A percentile compares a stretch with the other conserved stretches of the same genome.
Evolutionary conservation across 2,797 vertebrate genomes (phyloP).

Genomic region (Perodicticus potto): DNA sequence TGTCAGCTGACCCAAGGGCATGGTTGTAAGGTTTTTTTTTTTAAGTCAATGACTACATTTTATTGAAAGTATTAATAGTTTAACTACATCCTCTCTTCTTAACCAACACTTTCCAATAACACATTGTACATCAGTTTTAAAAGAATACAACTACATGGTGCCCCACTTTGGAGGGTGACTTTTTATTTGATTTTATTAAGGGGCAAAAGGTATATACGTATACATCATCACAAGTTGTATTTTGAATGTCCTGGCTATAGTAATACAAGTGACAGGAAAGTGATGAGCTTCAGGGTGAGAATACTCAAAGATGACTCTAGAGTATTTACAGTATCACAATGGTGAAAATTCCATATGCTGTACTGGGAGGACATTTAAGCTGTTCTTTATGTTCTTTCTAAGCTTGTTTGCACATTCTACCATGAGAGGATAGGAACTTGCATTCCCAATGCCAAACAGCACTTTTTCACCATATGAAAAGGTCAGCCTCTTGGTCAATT

Average conservation of each 20-base stretch:
- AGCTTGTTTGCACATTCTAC: conserved; percentile 23
- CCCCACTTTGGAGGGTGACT: neutral
- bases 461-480: neutral
- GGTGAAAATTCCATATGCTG: neutral
- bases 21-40: conserved; percentile 57
- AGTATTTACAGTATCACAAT: neutral
- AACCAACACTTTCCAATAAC: conserved; percentile 67
- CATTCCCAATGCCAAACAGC: neutral
- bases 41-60: conserved; percentile 71
- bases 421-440: neutral
- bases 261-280: neutral
- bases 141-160: conserved; percentile 28
- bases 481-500: neutral
- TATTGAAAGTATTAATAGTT: conserved; percentile 38
- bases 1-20: conserved; percentile 70
- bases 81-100: conserved; percentile 46
- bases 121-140: conserved; percentile 49
- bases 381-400: neutral
- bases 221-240: neutral
- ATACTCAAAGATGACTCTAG: neutral
- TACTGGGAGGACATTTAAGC: neutral
- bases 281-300: neutral
- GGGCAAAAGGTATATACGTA: neutral
- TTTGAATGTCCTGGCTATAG: neutral
- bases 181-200: conserved; percentile 44